These are phyloP conservation scores for Adelognathus sp. DNA, from an alignment of 2,888 invertebrate species.

Conservation along the genomic window DNA sequence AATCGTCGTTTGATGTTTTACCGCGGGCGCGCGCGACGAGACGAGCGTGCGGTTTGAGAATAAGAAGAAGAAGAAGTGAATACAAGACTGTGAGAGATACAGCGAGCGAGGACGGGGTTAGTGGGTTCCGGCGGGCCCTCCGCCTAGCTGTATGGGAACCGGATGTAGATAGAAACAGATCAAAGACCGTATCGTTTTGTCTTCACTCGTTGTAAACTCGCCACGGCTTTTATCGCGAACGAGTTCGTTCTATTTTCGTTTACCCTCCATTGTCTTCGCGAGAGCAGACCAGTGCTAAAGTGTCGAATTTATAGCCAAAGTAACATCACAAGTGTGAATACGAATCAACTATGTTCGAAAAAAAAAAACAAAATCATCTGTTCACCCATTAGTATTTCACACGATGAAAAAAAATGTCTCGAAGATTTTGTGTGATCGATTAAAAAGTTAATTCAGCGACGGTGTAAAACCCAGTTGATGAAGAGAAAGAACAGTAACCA, in stretches of 20 bases:
- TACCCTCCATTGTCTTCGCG: neutral
- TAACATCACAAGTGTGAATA: too few relatives aligned
- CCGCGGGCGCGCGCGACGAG: conserved; percentile 41
- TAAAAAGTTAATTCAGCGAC: too few relatives aligned
- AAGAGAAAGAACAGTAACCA: too few relatives aligned
- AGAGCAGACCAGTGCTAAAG: too few relatives aligned
- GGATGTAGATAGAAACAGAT: conserved; percentile 64
- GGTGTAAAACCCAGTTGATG: too few relatives aligned
- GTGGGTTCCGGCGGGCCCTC: conserved; percentile 54
- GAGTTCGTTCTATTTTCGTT: neutral
- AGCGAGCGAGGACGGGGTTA: conserved; percentile 38
- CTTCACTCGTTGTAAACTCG: neutral
- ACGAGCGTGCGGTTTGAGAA: too few relatives aligned
- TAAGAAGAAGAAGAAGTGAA: conserved; percentile 39
- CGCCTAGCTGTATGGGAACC: conserved; percentile 56
- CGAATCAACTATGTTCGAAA: too few relatives aligned
- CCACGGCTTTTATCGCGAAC: neutral
- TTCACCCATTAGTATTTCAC: too few relatives aligned
- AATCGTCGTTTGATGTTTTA: conserved; percentile 59
- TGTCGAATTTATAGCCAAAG: too few relatives aligned
- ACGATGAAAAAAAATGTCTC: too few relatives aligned
- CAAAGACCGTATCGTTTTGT: conserved; percentile 59
- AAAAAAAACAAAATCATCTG: too few relatives aligned
- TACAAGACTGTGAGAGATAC: conserved; percentile 28
- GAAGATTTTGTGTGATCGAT: too few relatives aligned